Base-by-base conservation (phyloP, 2,888 invertebrate genomes). In the Cheilosia vernalis region DNA sequence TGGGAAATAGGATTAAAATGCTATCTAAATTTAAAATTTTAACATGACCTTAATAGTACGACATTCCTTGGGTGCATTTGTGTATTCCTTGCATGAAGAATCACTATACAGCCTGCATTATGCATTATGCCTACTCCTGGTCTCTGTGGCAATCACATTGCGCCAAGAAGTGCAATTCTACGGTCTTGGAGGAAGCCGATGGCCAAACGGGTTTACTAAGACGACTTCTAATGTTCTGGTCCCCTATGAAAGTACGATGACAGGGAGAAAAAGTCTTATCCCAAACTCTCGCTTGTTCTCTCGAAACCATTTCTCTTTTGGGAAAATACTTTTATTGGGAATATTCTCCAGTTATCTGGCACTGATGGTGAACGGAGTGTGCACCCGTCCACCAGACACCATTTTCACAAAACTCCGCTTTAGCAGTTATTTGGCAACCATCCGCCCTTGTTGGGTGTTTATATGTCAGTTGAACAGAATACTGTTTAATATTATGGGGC, bases 241-340 rank as follows among this genome's bases (percentile, higher is more conserved):
- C 85, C 37, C 85, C 85, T 72, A 81, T 76, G 85, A 72, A 44
- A 55, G 63, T n/a, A 27, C 66, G 51, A 56, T 55, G 44, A 53
- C 56, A 70, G 56, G 53, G 85, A 85, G 85, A 77, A 85, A 85
- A 85, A 85, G 66, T 77, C 61, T 42, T 66, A 44, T 63, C 72
- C 67, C 76, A 30, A 72, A 72, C 70, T 81, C 76, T 76, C 85
- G 49, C 37, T 63, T 42, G 60, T 76, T 80, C 76, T 85, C 21
- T 21, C 10, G 2, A 37, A 60, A 53, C 27, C 60, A 66, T 66
- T 79, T 79, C 64, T 66, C 79, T 73, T 21, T 4, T 27, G 30
- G n/a, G 37, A 33, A 56, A 21, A 37, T 27, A 67, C 49, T 55
- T 69, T 70, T 61, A 66, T 61, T 78, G 13, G 40, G 13, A 47